These are phyloP conservation scores for Meloidogyne chitwoodi DNA, from an alignment of 1,140 invertebrate species.

Conservation along the genomic window DNA sequence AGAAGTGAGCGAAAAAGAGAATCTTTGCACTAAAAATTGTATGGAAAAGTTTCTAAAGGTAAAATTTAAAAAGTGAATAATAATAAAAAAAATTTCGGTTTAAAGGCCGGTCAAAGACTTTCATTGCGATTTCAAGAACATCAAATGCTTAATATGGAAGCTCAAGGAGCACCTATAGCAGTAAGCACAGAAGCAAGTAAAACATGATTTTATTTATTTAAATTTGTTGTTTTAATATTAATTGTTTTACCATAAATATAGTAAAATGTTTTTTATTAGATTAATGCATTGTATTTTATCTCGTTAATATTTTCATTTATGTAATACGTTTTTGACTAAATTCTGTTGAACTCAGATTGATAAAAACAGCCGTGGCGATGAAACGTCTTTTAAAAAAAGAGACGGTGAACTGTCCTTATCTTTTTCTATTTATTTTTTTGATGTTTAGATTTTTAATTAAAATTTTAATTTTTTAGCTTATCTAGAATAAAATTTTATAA, in stretches of 20 bases:
- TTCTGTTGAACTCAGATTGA: no score
- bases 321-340: no score
- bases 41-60: slow-evolving; percentile 55
- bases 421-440: no score
- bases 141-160: slow-evolving; percentile 46
- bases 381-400: no score
- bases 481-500: background rate
- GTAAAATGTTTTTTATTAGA: no score
- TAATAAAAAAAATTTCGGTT: background rate
- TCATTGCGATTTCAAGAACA: slow-evolving; percentile 56
- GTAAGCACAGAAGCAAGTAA: background rate
- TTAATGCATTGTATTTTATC: no score
- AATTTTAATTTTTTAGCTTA: background rate
- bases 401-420: no score
- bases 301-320: no score
- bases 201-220: background rate
- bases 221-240: background rate
- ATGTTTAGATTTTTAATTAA: no score
- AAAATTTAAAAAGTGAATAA: background rate
- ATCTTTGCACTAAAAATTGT: slow-evolving; percentile 51
- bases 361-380: no score
- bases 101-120: slow-evolving; percentile 36
- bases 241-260: background rate
- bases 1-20: slow-evolving; percentile 50
- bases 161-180: slow-evolving; percentile 39